phyloP scores from a whole-genome alignment of 2,888 invertebrate species.

The Amiota minor region DNA sequence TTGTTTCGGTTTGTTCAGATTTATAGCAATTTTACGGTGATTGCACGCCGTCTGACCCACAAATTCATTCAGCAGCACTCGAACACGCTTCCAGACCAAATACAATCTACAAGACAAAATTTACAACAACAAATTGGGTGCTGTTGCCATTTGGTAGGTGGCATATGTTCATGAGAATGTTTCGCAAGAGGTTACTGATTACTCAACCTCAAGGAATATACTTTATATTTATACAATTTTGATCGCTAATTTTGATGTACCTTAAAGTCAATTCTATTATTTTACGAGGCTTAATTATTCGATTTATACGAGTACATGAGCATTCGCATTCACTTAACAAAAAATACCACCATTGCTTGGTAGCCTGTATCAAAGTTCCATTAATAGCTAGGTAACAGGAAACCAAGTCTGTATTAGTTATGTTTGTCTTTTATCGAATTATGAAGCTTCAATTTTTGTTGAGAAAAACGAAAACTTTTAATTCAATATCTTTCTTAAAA shows the following conservation, averaged over 20 bases:
- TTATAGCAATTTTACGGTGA: constrained; percentile 53
- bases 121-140: not conserved
- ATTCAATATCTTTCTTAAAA: no score
- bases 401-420: no score
- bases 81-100: not conserved
- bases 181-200: constrained; percentile 16
- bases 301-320: no score
- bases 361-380: no score
- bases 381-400: no score
- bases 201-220: not conserved
- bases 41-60: constrained; percentile 39
- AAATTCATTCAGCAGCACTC: constrained; percentile 20
- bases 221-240: not conserved
- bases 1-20: constrained; percentile 48
- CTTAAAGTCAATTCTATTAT: not conserved
- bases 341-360: no score
- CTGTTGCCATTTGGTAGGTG: constrained; percentile 33
- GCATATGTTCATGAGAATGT: constrained; percentile 28
- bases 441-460: no score
- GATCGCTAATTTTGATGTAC: constrained; percentile 12
- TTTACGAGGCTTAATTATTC: no score
- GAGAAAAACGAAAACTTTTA: no score
- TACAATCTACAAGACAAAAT: no score
- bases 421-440: no score
- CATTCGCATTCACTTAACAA: no score